Conservation (phyloP, 1,140 invertebrate genomes). For the Amphibalanus amphitrite region DNA sequence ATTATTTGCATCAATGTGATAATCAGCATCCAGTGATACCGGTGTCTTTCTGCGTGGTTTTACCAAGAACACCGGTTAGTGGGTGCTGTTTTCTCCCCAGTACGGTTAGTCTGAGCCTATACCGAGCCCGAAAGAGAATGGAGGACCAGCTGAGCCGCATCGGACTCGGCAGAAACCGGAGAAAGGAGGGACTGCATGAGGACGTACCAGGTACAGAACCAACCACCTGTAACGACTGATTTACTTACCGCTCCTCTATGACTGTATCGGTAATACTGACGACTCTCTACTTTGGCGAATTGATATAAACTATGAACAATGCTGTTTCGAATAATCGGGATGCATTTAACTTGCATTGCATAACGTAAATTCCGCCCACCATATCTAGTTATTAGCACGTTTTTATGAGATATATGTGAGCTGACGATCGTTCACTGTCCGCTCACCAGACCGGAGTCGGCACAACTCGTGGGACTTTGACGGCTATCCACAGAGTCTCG, state of each 20-base stretch:
- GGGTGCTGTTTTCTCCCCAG: slow-evolving; percentile 28
- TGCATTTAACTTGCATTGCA: not conserved
- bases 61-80: too few relatives aligned
- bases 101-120: slow-evolving; percentile 41
- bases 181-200: slow-evolving; percentile 70
- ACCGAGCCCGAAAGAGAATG: slow-evolving; percentile 60
- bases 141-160: slow-evolving; percentile 50
- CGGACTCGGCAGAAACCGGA: slow-evolving; percentile 44
- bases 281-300: not conserved
- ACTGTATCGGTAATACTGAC: not conserved
- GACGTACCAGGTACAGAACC: slow-evolving; percentile 57
- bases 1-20: too few relatives aligned
- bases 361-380: not conserved
- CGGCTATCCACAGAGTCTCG: not conserved
- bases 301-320: not conserved
- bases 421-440: not conserved
- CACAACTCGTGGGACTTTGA: slow-evolving; percentile 2
- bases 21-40: too few relatives aligned
- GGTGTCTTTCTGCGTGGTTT: not conserved
- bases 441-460: not conserved
- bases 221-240: too few relatives aligned
- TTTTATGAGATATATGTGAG: not conserved
- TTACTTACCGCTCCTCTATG: too few relatives aligned
- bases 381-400: not conserved
- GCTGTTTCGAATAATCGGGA: too few relatives aligned